Base-by-base conservation (phyloP, 2,888 invertebrate species). In the Microctonus brassicae region DNA sequence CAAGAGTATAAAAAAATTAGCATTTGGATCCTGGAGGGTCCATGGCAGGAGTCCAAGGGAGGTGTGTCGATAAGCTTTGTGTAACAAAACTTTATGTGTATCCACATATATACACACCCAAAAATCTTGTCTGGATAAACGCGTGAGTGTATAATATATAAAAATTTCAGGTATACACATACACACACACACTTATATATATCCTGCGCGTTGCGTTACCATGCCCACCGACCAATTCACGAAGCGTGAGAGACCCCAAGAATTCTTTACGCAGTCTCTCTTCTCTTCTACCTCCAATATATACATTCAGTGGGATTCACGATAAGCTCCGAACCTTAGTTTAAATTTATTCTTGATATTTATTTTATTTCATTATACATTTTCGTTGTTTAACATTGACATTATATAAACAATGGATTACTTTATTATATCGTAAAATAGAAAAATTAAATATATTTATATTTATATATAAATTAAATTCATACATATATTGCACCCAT, bases 111-210 rank as follows among this genome's bases (percentile, higher is more conserved):
- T 34, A 34, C 20, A 60, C 13, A 24, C 2, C 47, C 60, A 17
- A n/a, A 13, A 61, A 36, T 61, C 33, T 58, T 36, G 13, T 61
- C 17, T 36, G 58, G 33, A 60, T 34, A 20, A 2, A 60, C 11
- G 60, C 20, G 60, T 17, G 22, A 39, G 34, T 20, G 22, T 65
- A n/a, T n/a, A n/a, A 73, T 61, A 20, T 36, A 34, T 61, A 73
- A 57, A 71, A 62, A 65, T 70, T 53, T 70, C 73, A 71, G 62
- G 70, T 75, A 42, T 58, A 20, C 5, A 47, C 6, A 6, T 17
- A 47, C 6, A n/a, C 17, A 47, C 5, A 47, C 17, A 1, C n/a
- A 17, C n/a, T 2, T 17, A 26, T 60, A 9, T 17, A 20, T 52
- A 2, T 6, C 10, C 20, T 10, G 10, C n/a, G 53, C 24, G 53